Base-by-base conservation (phyloP, 2,113 vertebrate genomes). In the Triplophysa siluroides region DNA sequence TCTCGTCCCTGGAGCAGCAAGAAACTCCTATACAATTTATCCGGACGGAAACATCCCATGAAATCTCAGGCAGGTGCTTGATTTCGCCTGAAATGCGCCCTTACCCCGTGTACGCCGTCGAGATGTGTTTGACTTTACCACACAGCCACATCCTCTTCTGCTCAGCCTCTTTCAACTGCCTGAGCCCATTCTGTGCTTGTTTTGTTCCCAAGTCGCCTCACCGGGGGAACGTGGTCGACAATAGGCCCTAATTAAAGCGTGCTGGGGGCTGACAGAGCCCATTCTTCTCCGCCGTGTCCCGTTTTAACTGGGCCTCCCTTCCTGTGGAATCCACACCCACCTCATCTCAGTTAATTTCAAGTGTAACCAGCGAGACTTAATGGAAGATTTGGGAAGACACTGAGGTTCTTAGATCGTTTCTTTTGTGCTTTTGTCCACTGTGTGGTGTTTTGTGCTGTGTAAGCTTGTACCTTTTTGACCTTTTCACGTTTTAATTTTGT, bases 191-290 rank as follows among this genome's bases (percentile, higher is more conserved):
- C 78, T 68, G 45, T 70, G 43, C 56, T 79, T 29, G 38, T 72
- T 78, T 83, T 60, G 62, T 76, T 76, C 70, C 52, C 26, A 14
- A 26, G 78, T 62, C 43, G 47, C 54, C 41, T 68, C 63, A 23
- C 45, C 21, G 56, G 29, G 62, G 45, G 70, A 78, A 75, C 43
- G 24, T 5, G 60, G 38, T 45, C 67, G 56, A 83, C 82, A 81
- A 81, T 82, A 58, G 73, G 62, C 52, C 61, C 77, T 74, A 79
- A 86, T 86, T 86, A 86, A 81, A 77, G 65, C 43, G 26, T 70
- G 69, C 69, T 80, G 78, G 45, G 65, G 77, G 54, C 76, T 78
- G 84, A 83, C 84, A 81, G 76, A 26, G 11, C 54, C 66, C 66
- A 68, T 79, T 82, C 72, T 79, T 56, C 71, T 50, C 24, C 45